Percentiles rank a stretch among this genome's conserved stretches.
Conservation (phyloP, 64 coral and sea anemone species). For the Stylophora pistillata region DNA sequence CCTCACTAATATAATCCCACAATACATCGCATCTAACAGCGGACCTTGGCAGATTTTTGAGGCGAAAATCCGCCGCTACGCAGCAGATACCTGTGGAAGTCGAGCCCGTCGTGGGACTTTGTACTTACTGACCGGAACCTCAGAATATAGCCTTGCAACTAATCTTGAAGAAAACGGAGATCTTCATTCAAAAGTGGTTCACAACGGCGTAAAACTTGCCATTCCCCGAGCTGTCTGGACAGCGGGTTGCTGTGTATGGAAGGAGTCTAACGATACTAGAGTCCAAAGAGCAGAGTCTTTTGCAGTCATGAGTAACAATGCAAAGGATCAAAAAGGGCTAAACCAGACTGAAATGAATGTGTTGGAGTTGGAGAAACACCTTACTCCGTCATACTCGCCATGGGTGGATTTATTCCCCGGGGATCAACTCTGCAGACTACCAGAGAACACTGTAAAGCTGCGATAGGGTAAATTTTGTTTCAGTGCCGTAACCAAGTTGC, state of each 20-base stretch:
- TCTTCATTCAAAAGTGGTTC: neutral
- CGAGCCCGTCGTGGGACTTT: neutral
- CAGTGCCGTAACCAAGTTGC: too few relatives aligned
- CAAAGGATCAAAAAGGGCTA: neutral
- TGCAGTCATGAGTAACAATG: constrained; percentile 22
- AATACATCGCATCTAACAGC: constrained; percentile 11
- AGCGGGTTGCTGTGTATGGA: constrained; percentile 13
- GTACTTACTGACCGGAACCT: constrained; percentile 49
- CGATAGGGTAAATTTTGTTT: neutral
- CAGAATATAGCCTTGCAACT: neutral
- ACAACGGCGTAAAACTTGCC: neutral
- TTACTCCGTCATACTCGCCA: neutral
- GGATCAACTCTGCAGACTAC: neutral
- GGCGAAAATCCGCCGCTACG: constrained; percentile 7
- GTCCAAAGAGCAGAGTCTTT: neutral
- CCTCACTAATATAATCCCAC: constrained; percentile 31
- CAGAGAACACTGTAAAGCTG: neutral
- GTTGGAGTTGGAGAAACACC: neutral
- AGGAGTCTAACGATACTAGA: neutral
- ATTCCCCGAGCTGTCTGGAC: neutral
- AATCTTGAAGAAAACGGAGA: neutral
- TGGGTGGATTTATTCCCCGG: neutral
- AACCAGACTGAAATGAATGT: neutral
- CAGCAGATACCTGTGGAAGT: neutral
- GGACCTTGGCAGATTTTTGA: constrained; percentile 9